These are phyloP conservation scores for Phylloscopus collybita DNA, from an alignment of 2,797 vertebrate genomes.

Conservation along the genomic window DNA sequence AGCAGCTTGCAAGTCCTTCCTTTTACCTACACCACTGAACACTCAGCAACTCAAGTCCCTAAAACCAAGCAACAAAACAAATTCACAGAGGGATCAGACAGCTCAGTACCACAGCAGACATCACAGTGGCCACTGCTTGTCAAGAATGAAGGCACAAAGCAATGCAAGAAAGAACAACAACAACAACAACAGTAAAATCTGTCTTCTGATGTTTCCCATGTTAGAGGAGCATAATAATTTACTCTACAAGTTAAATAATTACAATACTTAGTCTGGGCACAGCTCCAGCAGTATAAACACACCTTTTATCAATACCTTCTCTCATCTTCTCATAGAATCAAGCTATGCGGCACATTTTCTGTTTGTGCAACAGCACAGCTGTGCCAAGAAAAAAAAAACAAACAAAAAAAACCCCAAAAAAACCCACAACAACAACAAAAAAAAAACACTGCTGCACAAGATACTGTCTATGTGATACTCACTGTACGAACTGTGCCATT, in stretches of 20 bases:
- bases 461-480: rapidly evolving
- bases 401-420: too few species aligned
- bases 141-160: not conserved
- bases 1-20: not conserved
- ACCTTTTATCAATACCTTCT: not conserved
- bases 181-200: not conserved
- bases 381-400: not conserved
- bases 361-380: not conserved
- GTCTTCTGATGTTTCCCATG: not conserved
- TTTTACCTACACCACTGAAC: not conserved
- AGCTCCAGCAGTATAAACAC: not conserved
- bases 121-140: not conserved
- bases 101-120: not conserved
- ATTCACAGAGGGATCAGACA: not conserved
- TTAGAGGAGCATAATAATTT: not conserved
- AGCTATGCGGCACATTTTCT: not conserved
- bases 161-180: not conserved
- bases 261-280: not conserved
- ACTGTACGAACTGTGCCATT: not conserved
- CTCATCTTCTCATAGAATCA: not conserved
- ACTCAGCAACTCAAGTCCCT: not conserved
- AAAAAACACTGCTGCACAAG: not conserved
- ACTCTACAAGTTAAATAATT: not conserved
- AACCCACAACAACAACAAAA: too few species aligned
- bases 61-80: not conserved